Percentiles rank a stretch among this genome's conserved stretches.
These are phyloP conservation scores for Siphamia tubifer DNA, from an alignment of 2,113 vertebrate species.

Conservation along the genomic window DNA sequence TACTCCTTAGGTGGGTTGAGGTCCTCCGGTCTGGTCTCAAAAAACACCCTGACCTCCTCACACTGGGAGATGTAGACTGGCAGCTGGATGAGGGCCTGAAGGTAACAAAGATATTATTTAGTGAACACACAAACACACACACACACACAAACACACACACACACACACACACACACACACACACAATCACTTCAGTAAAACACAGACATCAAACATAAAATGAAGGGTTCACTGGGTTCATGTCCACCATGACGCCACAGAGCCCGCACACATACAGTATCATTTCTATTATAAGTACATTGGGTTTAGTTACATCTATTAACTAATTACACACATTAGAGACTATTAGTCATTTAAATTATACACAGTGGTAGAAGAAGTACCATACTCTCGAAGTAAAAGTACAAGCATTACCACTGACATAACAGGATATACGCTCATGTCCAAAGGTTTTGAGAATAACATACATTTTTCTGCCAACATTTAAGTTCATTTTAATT, in stretches of 20 bases:
- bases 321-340: too few species aligned
- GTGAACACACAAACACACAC: background rate
- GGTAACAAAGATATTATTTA: conserved; percentile 10
- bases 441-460: too few species aligned
- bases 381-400: too few species aligned
- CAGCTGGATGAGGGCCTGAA: conserved; percentile 93
- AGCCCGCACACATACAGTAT: background rate
- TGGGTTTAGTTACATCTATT: too few species aligned
- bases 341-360: too few species aligned
- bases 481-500: too few species aligned
- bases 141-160: background rate
- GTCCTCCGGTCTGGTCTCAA: conserved; percentile 96
- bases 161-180: background rate
- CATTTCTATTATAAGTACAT: background rate
- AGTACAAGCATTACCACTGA: too few species aligned
- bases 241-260: background rate
- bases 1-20: conserved; percentile 95
- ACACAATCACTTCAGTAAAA: background rate
- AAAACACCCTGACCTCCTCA: conserved; percentile 95
- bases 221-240: background rate
- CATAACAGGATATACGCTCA: too few species aligned
- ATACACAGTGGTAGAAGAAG: too few species aligned
- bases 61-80: conserved; percentile 98
- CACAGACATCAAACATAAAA: background rate
- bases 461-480: too few species aligned